Base-by-base conservation (phyloP, 2,797 vertebrate species). In the Yasuhikotakia modesta region DNA sequence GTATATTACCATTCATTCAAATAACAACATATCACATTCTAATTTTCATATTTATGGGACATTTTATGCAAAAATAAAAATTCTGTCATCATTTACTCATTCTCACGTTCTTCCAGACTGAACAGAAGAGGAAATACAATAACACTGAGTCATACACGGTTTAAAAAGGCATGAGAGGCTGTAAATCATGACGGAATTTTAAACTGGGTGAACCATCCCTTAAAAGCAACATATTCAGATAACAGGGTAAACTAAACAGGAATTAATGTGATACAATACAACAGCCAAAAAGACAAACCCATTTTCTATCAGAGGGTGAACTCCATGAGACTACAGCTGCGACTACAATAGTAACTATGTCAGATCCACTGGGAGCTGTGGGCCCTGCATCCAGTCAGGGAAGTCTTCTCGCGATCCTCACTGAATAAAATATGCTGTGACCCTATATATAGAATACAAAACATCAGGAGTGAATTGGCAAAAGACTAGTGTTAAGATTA, bases 321-420 rank as follows among this genome's bases (percentile, higher is more conserved):
- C 78, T 82, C 60, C 2, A 45, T 45, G 58, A 77, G 39, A 66
- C 64, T 79, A n/a, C 78, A 50, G 68, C 75, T 43, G 75, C 6
- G 82, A 84, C 73, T 79, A 79, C 78, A 82, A 81, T 81, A 81
- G 81, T 81, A 79, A 81, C 66, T 82, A 66, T 84, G 82, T 82
- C 82, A 81, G 79, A 69, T 84, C 85, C 78, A 24, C 76, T 69
- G 82, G 81, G 79, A 78, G 48, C 58, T 14, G 68, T 32, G 76
- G 74, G 69, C 73, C 32, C 60, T 64, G 43, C 69, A 70, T 66
- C 73, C 73, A 78, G 73, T 43, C 68, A 70, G 76, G 78, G 14
- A 77, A 57, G 71, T 48, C 79, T 78, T 71, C 48, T 32, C 32
- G 16, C 70, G 72, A 80, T 55, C 76, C 73, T 73, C 71, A 22